Percentiles rank a stretch among this genome's conserved stretches.
Conservation (phyloP, 2,113 vertebrate species). For the Psettodes erumei region DNA sequence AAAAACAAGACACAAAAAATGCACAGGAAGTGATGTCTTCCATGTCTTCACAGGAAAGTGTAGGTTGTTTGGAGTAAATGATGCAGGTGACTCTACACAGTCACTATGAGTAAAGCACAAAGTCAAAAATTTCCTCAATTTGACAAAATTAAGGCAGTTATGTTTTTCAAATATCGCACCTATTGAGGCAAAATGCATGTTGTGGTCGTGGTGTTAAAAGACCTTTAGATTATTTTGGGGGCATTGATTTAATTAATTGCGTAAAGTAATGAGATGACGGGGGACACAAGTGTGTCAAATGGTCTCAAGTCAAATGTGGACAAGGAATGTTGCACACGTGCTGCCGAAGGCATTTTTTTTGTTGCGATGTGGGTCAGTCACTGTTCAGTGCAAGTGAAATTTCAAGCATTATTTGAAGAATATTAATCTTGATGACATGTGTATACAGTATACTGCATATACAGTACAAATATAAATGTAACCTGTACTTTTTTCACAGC, state of each 20-base stretch:
- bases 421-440: background rate
- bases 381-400: background rate
- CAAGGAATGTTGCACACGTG: no score
- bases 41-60: background rate
- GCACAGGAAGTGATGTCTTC: conserved; percentile 6
- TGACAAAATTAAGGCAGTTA: no score
- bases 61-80: background rate
- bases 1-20: no score
- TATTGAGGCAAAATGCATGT: background rate
- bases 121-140: background rate
- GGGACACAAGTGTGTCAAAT: background rate
- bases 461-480: background rate
- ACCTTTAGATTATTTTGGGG: background rate
- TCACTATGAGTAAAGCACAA: background rate
- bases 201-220: background rate
- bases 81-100: background rate
- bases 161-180: no score
- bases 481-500: conserved; percentile 83
- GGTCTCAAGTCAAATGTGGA: background rate
- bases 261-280: background rate
- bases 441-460: background rate
- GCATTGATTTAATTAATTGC: no score
- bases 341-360: background rate
- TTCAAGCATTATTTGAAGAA: background rate
- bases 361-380: background rate